These are phyloP conservation scores for Chironomus striatipennis DNA, from an alignment of 1,140 invertebrate species.

Conservation along the genomic window DNA sequence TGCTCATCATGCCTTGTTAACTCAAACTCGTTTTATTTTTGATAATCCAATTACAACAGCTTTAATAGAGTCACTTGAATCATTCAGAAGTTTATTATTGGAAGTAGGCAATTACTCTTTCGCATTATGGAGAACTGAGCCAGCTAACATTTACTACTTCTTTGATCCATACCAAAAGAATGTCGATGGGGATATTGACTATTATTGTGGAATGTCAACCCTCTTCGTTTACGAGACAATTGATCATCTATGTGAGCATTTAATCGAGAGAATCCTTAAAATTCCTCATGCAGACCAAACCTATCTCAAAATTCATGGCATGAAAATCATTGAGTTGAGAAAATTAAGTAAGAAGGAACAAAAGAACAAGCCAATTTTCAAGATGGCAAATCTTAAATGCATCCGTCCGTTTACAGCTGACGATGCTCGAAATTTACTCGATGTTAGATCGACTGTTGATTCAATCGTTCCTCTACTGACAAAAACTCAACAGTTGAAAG, in stretches of 20 bases:
- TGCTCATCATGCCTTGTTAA: not conserved
- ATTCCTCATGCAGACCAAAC: not conserved
- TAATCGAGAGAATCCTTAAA: not conserved
- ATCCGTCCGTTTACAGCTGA: not conserved
- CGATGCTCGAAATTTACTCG: not conserved
- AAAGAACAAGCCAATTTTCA: not conserved
- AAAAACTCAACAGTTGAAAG: not conserved
- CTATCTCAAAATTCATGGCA: not conserved
- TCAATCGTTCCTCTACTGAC: not conserved
- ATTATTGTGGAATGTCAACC: not conserved
- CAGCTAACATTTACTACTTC: not conserved
- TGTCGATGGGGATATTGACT: not conserved
- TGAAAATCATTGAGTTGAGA: not conserved
- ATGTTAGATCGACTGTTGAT: not conserved
- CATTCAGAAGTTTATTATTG: not conserved
- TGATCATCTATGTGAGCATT: not conserved
- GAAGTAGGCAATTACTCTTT: not conserved
- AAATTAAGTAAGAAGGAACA: not conserved
- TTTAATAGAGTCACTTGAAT: not conserved
- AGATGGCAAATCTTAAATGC: not conserved
- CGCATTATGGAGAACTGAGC: not conserved
- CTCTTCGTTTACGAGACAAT: not conserved
- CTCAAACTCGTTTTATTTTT: not conserved
- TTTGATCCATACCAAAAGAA: constrained; percentile 1
- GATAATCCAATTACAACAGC: not conserved